Evolutionary conservation across 2,888 invertebrate genomes (phyloP).

Genomic region (Conistra vaccinii): DNA sequence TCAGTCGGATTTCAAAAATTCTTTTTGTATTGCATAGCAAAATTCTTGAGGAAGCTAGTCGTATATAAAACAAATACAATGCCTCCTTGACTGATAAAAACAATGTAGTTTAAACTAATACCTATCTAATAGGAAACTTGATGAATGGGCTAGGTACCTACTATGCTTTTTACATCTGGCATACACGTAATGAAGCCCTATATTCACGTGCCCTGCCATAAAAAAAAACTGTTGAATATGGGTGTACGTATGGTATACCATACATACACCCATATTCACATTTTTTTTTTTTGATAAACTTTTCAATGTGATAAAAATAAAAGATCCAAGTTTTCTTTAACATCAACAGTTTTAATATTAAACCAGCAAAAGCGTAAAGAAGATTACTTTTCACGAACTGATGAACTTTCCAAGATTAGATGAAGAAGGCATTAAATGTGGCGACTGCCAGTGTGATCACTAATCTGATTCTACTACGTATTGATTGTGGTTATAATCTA

Average conservation of each 20-base stretch:
- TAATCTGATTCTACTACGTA: background rate
- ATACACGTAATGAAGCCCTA: background rate
- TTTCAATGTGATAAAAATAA: background rate
- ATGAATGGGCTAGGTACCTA: too few species aligned
- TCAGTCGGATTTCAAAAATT: too few species aligned
- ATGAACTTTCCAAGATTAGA: constrained; percentile 3
- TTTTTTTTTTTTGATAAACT: too few species aligned
- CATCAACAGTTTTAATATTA: background rate
- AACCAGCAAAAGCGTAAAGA: background rate
- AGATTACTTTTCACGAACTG: too few species aligned
- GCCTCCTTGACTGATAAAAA: background rate
- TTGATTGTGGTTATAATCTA: background rate
- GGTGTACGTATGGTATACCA: too few species aligned
- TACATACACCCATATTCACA: background rate
- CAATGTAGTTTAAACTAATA: background rate
- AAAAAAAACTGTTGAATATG: too few species aligned
- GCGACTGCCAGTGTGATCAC: background rate
- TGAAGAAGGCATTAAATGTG: constrained; percentile 13
- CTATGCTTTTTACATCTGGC: too few species aligned
- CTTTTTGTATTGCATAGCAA: too few species aligned
- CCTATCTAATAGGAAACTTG: too few species aligned
- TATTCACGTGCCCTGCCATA: too few species aligned
- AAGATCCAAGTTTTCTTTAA: background rate
- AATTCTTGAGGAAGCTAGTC: too few species aligned
- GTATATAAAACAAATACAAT: background rate